phyloP scores from a whole-genome alignment of 2,797 vertebrate species.

The Rhabdophis nuchalis region DNA sequence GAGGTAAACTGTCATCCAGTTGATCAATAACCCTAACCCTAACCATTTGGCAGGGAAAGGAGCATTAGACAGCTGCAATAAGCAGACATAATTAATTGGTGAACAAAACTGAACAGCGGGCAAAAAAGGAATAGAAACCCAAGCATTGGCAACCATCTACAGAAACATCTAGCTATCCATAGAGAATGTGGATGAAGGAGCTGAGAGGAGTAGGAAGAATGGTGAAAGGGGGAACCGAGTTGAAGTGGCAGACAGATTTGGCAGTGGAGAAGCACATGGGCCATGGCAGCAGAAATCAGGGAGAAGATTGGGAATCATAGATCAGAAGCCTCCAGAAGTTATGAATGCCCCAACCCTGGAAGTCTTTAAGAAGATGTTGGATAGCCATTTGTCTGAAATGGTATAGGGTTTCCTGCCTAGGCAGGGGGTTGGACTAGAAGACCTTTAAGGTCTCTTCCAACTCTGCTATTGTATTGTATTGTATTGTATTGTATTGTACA shows the following conservation, averaged over 20 bases:
- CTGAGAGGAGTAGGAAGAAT: background rate
- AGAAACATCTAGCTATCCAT: background rate
- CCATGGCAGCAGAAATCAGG: background rate
- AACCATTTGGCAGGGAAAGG: background rate
- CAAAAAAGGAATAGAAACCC: background rate
- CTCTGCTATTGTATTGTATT: no score
- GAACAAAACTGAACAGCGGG: background rate
- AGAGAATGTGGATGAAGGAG: background rate
- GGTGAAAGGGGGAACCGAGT: background rate
- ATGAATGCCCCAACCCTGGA: no score
- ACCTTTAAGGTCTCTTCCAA: no score
- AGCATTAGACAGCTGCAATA: background rate
- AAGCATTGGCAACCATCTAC: background rate
- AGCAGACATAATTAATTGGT: background rate
- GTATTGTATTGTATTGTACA: no score
- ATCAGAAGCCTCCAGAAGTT: no score
- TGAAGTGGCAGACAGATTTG: background rate
- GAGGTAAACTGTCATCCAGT: background rate
- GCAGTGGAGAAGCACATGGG: background rate
- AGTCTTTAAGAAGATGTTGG: no score
- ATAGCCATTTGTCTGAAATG: no score
- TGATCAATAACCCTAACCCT: background rate
- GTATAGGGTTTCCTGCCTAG: no score
- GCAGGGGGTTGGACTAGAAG: no score
- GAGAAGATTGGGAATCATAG: background rate